Evolutionary conservation across 1,140 invertebrate species (phyloP).

Genomic region (Pseudomyrmex sp.): DNA sequence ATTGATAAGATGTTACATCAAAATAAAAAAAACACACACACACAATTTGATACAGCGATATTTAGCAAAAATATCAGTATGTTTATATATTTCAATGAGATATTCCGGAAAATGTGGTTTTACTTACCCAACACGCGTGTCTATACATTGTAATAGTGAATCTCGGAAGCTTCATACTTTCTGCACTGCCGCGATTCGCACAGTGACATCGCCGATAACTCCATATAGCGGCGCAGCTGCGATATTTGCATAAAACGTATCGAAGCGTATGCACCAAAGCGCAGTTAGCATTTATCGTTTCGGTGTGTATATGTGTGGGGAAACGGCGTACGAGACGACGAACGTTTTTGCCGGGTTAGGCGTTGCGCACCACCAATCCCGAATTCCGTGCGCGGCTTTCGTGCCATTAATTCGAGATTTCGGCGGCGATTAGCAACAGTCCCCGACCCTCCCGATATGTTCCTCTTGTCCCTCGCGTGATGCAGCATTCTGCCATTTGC

Average conservation of each 20-base stretch:
- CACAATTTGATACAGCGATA: neutral
- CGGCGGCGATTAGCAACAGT: constrained; percentile 67
- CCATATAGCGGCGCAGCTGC: constrained; percentile 48
- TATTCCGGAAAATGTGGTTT: neutral
- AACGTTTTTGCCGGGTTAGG: constrained; percentile 66
- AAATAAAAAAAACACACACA: neutral
- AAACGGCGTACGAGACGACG: constrained; percentile 60
- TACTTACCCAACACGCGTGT: neutral
- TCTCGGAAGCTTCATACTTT: constrained; percentile 3
- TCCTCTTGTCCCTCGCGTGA: constrained; percentile 47
- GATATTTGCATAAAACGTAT: constrained; percentile 74
- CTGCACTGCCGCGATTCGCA: neutral
- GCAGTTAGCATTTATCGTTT: constrained; percentile 71
- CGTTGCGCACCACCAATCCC: constrained; percentile 60
- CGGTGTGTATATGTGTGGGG: constrained; percentile 33
- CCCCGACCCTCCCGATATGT: constrained; percentile 47
- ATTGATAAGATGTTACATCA: neutral
- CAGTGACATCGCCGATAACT: constrained; percentile 66
- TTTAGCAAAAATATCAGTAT: neutral
- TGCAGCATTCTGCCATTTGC: constrained; percentile 55
- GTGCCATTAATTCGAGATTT: constrained; percentile 73
- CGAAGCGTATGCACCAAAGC: constrained; percentile 61
- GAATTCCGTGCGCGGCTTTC: constrained; percentile 53
- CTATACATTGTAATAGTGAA: neutral
- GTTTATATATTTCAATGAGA: neutral